Base-by-base conservation (phyloP, 2,113 vertebrate genomes). In the Crypturellus undulatus region DNA sequence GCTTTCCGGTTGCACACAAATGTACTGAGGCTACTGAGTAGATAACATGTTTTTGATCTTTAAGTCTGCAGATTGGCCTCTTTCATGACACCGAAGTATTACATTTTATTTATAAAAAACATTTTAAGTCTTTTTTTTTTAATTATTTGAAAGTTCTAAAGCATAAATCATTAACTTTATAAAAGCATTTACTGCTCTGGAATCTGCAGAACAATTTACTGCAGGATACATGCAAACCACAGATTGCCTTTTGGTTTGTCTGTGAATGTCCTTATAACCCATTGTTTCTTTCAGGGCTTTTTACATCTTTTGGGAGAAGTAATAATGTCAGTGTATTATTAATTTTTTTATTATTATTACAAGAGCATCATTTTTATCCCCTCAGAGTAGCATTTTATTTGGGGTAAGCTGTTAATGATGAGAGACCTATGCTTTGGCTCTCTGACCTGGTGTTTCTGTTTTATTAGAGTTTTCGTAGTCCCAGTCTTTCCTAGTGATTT, bases 401-500 rank as follows among this genome's bases (percentile, higher is more conserved):
- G 20, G 68, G 54, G 6, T 21, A 70, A 93, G 40, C 34, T 73
- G 49, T 38, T 94, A 24, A 60, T 80, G 32, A 26, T 68, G 32
- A 65, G 47, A 89, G 24, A 92, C 6, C 52, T 70, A 56, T 13
- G 36, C 59, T 79, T 87, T 79, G 84, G 26, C 62, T 92, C 43
- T 90, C 75, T 91, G 90, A 84, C 67, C 68, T 92, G 32, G 22
- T 76, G 86, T 92, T 93, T 89, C 88, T 21, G 36, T 77, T 62
- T 62, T 25, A 62, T 52, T 43, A 72, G 28, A 68, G 34, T 8
- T 92, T 90, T 79, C 68, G 45, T 45, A 80, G 26, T 17, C 75
- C 38, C 75, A 88, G 56, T 42, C 26, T 72, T 38, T 85, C 51
- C 52, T 73, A 54, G 69, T 8, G 28, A 90, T 88, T 89, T 97